Base-by-base conservation (phyloP, 2,888 invertebrate genomes). In the Tetanocera ferruginea region DNA sequence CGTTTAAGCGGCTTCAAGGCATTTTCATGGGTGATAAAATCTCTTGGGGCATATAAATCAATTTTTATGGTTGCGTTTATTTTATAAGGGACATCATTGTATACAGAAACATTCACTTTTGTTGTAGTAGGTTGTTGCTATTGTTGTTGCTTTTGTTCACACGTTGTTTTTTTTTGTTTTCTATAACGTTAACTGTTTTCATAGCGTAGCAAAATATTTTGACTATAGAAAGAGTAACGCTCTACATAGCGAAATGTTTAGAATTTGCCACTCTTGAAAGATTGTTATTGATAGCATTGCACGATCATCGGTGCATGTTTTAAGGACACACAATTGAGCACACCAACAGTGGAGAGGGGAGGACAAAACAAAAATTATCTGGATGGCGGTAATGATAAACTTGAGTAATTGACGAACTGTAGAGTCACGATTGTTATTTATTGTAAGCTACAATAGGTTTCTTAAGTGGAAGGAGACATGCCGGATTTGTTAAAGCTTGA, bases 11-110 rank as follows among this genome's bases (percentile, higher is more conserved):
- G 72, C 79, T 79, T 62, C 28, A 76, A 79, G 79, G 76, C 75
- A 77, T 80, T 82, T 80, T 81, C 81, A 80, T 81, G 79, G 82
- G 79, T 81, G 81, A 82, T 81, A 83, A 81, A 80, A 82, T 83
- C 83, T 80, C 78, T 78, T 75, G 81, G 76, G 78, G 79, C 80
- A 81, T 81, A 83, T 83, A 83, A 83, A 83, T 83, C 82, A 83
- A 81, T 82, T 82, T 81, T 81, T 83, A 75, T 75, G 75, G 51
- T 66, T 51, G 75, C 64, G 66, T 66, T 75, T 75, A 75, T 75
- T 75, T 66, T 75, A 66, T 75, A 75, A 75, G 66, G 52, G 55
- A 75, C 75, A 34, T 66, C 52, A 75, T 51, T 55, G 66, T 75
- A 23, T 66, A n/a, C 25, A 31, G 52, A 19, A n/a, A 23, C 66